Conservation (phyloP, 2,797 vertebrate genomes). For the Anisognathus igniventris region DNA sequence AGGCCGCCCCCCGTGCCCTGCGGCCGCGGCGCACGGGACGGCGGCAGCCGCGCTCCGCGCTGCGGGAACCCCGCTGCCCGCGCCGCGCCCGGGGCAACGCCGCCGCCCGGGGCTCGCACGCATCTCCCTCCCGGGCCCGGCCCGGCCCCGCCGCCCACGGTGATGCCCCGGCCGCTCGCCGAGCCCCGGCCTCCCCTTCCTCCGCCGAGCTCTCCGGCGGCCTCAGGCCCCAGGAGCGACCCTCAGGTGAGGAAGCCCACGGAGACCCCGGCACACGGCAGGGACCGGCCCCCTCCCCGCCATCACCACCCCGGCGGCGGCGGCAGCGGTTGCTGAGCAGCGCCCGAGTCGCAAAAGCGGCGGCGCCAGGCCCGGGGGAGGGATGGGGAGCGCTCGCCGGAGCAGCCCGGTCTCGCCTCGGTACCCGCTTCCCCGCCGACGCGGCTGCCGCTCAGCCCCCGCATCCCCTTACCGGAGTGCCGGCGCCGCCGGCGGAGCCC, state of each 20-base stretch:
- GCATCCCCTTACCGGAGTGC: constrained; percentile 39
- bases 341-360: not conserved
- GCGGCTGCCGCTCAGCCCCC: not conserved
- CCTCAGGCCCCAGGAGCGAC: not conserved
- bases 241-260: not conserved
- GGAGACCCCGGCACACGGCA: not conserved
- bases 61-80: not conserved
- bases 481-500: not conserved
- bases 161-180: not conserved
- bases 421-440: not conserved
- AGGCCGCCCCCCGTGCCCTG: not conserved
- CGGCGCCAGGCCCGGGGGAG: constrained; percentile 19
- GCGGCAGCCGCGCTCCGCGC: not conserved
- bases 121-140: not conserved
- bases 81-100: not conserved
- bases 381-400: not conserved
- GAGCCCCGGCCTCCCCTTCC: not conserved
- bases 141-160: not conserved
- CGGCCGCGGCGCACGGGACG: not conserved
- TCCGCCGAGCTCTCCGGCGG: not conserved
- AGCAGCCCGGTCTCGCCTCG: not conserved
- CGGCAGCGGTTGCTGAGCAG: constrained; percentile 13
- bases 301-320: not conserved
- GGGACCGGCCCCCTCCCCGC: not conserved
- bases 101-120: not conserved